phyloP scores from a whole-genome alignment of 2,888 invertebrate species.

The Stramonita haemastoma region DNA sequence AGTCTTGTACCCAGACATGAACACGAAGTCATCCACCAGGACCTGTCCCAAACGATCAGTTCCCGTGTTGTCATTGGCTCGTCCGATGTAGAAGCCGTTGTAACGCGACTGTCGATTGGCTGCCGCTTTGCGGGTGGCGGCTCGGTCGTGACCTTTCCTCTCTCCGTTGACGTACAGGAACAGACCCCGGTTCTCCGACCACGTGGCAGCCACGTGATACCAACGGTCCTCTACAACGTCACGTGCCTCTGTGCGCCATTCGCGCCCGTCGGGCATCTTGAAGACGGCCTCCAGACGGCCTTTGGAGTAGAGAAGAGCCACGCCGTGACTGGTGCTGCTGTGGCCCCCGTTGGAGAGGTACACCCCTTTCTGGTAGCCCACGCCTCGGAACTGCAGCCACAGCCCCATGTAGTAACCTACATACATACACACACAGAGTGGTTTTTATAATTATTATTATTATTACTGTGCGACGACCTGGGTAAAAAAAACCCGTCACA shows the following conservation, averaged over 20 bases:
- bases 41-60: conserved; percentile 59
- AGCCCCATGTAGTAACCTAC: conserved; percentile 74
- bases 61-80: conserved; percentile 64
- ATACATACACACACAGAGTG: neutral
- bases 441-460: too few relatives aligned
- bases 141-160: conserved; percentile 51
- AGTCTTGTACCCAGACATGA: conserved; percentile 66
- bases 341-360: conserved; percentile 76
- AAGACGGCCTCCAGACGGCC: conserved; percentile 72
- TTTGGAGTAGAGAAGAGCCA: conserved; percentile 73
- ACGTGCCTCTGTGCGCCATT: conserved; percentile 64
- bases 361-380: conserved; percentile 63
- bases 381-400: conserved; percentile 72
- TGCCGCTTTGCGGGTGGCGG: conserved; percentile 43
- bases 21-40: conserved; percentile 72
- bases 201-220: conserved; percentile 75
- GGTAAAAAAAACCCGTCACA: too few relatives aligned
- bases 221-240: conserved; percentile 68
- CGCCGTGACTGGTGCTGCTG: conserved; percentile 68
- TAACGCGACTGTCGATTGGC: conserved; percentile 45
- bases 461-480: too few relatives aligned
- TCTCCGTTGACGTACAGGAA: conserved; percentile 71
- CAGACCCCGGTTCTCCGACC: conserved; percentile 65
- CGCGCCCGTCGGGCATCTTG: conserved; percentile 66
- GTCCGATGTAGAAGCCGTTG: conserved; percentile 73